A percentile compares a stretch with the other conserved stretches of the same genome.
Evolutionary conservation across 2,888 invertebrate genomes (phyloP).

Genomic region (Platycnemis pennipes): DNA sequence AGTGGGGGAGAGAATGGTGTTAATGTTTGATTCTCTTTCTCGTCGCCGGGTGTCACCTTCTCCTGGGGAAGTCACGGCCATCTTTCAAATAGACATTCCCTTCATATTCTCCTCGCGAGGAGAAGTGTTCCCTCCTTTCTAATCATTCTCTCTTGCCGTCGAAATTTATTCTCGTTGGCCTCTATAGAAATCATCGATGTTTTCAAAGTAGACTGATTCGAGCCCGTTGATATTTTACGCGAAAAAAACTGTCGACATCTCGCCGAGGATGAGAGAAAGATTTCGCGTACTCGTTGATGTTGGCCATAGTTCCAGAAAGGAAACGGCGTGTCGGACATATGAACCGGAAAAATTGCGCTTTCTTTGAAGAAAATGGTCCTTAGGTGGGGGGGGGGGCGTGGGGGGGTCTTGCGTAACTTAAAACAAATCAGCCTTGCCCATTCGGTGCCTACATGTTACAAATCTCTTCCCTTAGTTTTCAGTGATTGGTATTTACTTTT

Average conservation of each 20-base stretch:
- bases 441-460: no score
- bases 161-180: background rate
- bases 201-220: background rate
- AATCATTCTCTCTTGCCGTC: background rate
- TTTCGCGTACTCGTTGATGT: background rate
- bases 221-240: background rate
- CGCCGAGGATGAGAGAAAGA: background rate
- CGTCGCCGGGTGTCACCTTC: background rate
- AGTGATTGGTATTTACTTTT: no score
- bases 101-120: background rate
- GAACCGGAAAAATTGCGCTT: background rate
- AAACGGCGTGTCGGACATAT: conserved; percentile 7
- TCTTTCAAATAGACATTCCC: background rate
- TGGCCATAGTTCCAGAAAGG: background rate
- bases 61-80: background rate
- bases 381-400: background rate
- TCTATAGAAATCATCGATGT: background rate
- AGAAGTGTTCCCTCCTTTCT: background rate
- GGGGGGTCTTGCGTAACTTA: no score
- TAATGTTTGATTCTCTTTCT: no score
- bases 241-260: background rate
- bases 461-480: no score
- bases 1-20: no score
- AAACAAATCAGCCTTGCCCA: no score
- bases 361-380: background rate